phyloP scores from a whole-genome alignment of 2,888 invertebrate genomes.

The Oscheius myriophilus region DNA sequence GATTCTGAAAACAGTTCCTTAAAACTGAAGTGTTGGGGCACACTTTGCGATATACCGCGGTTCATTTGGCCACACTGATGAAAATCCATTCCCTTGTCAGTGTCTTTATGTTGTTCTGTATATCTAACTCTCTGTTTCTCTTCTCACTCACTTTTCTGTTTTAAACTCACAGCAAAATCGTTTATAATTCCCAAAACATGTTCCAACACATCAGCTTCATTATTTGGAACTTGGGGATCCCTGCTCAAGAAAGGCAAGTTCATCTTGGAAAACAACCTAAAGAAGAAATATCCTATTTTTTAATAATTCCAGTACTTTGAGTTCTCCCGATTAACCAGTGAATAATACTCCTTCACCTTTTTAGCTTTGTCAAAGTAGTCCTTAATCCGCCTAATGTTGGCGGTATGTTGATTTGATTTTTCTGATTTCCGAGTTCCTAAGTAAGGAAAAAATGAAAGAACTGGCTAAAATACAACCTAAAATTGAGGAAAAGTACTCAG shows the following conservation, averaged over 20 bases:
- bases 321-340: constrained; percentile 55
- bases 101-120: no score
- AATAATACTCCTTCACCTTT: constrained; percentile 57
- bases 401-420: no score
- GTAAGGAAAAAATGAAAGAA: neutral
- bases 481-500: neutral
- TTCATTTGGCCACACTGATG: no score
- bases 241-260: constrained; percentile 13
- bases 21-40: no score
- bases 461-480: constrained; percentile 2
- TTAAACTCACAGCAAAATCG: constrained; percentile 23
- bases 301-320: constrained; percentile 38
- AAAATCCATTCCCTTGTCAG: no score
- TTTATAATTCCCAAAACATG: constrained; percentile 30
- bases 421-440: no score
- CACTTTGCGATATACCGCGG: no score
- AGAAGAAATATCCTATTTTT: no score
- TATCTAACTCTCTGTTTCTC: no score
- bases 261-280: constrained; percentile 2
- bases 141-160: no score
- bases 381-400: constrained; percentile 19
- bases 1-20: no score
- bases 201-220: constrained; percentile 10
- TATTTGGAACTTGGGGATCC: constrained; percentile 11
- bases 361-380: constrained; percentile 43